Conservation (phyloP, 2,113 vertebrate species). For the Gopherus flavomarginatus region DNA sequence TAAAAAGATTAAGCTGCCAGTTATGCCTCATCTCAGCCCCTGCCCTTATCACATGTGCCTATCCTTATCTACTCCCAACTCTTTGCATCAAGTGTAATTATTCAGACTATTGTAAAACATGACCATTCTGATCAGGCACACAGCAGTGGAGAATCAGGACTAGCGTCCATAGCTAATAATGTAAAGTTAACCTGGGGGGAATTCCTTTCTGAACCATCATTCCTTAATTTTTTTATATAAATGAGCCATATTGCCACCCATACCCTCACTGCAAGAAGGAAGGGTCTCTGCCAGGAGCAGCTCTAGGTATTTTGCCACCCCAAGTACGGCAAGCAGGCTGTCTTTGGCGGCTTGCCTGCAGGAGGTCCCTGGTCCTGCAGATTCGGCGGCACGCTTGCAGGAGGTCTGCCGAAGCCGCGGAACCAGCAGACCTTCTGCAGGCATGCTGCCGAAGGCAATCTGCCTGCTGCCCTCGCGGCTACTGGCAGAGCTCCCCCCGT, state of each 20-base stretch:
- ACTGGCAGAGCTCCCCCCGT: too few species aligned
- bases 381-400: too few species aligned
- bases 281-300: not conserved
- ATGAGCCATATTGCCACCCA: not conserved
- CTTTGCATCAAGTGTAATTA: not conserved
- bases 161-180: not conserved
- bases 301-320: too few species aligned
- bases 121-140: not conserved
- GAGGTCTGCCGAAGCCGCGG: too few species aligned
- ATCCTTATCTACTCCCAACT: not conserved
- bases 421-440: too few species aligned
- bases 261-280: not conserved
- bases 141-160: not conserved
- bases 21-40: not conserved
- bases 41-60: not conserved
- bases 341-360: too few species aligned
- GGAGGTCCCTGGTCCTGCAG: too few species aligned
- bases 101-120: not conserved
- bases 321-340: too few species aligned
- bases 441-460: too few species aligned
- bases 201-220: not conserved
- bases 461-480: too few species aligned
- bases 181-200: not conserved
- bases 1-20: rapidly evolving
- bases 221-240: not conserved